A percentile compares a stretch with the other conserved stretches of the same genome.
Conservation (phyloP, 2,797 vertebrate species). For the Pristis pectinata region DNA sequence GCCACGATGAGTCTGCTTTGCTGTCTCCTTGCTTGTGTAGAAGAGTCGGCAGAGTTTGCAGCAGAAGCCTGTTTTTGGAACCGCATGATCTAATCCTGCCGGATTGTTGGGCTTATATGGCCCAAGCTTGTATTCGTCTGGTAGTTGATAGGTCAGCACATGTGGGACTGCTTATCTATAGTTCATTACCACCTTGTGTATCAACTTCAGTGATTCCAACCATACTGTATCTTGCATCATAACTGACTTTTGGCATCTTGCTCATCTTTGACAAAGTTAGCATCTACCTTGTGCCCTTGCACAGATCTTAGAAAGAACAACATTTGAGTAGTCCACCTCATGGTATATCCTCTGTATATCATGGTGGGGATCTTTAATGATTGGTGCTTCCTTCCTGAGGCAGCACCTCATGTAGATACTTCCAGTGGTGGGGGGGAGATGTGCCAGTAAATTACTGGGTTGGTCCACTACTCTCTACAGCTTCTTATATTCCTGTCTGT, state of each 20-base stretch:
- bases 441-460: too few species aligned
- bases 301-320: neutral
- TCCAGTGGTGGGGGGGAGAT: too few species aligned
- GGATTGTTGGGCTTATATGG: conserved; percentile 35
- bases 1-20: conserved; percentile 60
- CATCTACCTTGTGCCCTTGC: neutral
- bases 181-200: neutral
- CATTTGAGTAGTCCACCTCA: conserved; percentile 1
- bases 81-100: conserved; percentile 58
- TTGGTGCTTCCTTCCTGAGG: too few species aligned
- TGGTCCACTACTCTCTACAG: too few species aligned
- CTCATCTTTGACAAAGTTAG: conserved; percentile 8
- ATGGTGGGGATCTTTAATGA: too few species aligned
- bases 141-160: neutral
- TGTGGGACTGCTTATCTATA: neutral
- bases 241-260: neutral
- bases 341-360: conserved; percentile 12
- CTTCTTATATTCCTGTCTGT: too few species aligned
- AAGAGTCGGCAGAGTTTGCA: conserved; percentile 60
- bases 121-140: conserved; percentile 29
- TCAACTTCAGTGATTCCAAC: neutral
- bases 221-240: neutral
- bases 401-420: too few species aligned
- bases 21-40: conserved; percentile 59
- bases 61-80: conserved; percentile 59